Base-by-base conservation (phyloP, 2,113 vertebrate genomes). In the Anguilla rostrata region DNA sequence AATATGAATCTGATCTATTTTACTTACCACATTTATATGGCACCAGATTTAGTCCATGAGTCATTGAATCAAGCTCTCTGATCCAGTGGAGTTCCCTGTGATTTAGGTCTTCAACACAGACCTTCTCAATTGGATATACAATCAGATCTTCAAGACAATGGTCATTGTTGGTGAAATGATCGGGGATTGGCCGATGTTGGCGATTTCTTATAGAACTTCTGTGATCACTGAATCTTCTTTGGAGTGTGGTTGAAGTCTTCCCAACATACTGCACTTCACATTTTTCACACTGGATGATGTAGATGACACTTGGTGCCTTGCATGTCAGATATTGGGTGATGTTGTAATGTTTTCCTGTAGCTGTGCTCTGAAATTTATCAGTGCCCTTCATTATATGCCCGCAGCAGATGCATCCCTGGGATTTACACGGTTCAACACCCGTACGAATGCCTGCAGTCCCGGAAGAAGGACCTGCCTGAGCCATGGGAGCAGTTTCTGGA, bases 101-200 rank as follows among this genome's bases (percentile, higher is more conserved):
- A 66, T 84, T 60, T 60, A 84, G 60, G 41, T 75, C 78, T 11
- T n/a, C 2, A 0, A 29, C 40, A 85, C 0, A 0, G 7, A 78
- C 40, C n/a, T 85, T 66, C 63, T 85, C 66, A 49, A 85, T 85
- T 5, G 84, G 84, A 85, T 71, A 85, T n/a, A 85, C 78, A 0
- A 34, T 63, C 40, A 85, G 40, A 57, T 85, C 63, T 0, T 85
- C 26, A 29, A 78, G 12, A 16, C 5, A 46, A 26, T 85, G 84
- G 6, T 41, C 41, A 16, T 43, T 15, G 7, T 34, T 43, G 84
- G 75, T 85, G 84, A 85, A 85, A 60, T 85, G 84, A 9, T 75
- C 63, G 2, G 84, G 12, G 39, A 85, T n/a, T 78, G 84, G 66
- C 16, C 39, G 39, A 43, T 49, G 26, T 15, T 78, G 11, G 29